Conservation (phyloP, 2,113 vertebrate species). For the Gopherus flavomarginatus region DNA sequence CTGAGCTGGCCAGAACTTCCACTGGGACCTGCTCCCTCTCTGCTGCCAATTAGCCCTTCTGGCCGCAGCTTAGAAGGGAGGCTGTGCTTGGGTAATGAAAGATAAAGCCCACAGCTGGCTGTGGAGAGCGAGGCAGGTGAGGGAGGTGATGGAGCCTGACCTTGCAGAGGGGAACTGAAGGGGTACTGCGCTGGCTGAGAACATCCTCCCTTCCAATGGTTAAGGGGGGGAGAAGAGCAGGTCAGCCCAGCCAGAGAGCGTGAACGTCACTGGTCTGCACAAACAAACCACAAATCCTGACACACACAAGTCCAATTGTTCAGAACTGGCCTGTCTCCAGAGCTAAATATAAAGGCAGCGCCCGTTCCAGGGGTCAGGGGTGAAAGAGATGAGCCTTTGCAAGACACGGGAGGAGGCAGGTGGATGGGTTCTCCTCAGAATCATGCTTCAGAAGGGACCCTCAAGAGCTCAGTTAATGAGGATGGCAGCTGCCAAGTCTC, state of each 20-base stretch:
- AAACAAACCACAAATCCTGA: not conserved
- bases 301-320: not conserved
- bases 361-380: no score
- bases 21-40: not conserved
- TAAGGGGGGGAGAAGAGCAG: not conserved
- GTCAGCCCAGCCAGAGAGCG: not conserved
- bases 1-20: no score
- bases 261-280: not conserved
- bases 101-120: not conserved
- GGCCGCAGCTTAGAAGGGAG: not conserved
- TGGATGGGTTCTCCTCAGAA: not conserved
- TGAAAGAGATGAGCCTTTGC: not conserved
- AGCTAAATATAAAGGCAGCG: not conserved
- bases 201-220: no score
- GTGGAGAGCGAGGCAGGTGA: not conserved
- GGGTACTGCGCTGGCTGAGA: not conserved
- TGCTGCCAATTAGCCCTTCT: not conserved
- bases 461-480: not conserved
- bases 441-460: not conserved
- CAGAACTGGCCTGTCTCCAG: not conserved
- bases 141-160: not conserved
- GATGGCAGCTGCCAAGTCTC: not conserved
- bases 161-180: not conserved
- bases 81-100: not conserved
- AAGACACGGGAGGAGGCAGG: not conserved